Evolutionary conservation across 2,113 vertebrate species (phyloP).

Genomic region (Cinclus cinclus): DNA sequence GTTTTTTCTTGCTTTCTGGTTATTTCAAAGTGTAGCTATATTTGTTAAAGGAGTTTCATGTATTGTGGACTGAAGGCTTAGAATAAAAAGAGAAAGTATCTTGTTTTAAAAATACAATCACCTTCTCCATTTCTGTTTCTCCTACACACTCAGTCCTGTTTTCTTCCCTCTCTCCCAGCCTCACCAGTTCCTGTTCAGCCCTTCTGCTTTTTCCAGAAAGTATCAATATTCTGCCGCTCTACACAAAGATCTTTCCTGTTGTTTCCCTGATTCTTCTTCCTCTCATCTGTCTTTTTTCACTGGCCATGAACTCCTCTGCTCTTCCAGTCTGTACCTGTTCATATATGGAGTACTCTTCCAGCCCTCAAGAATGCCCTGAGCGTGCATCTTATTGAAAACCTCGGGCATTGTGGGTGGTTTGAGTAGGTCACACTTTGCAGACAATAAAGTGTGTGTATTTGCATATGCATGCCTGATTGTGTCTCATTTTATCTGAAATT

Average conservation of each 20-base stretch:
- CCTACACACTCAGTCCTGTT: neutral
- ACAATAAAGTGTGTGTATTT: neutral
- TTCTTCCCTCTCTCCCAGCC: neutral
- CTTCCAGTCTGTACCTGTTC: neutral
- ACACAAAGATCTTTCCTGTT: neutral
- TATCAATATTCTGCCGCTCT: neutral
- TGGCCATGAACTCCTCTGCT: neutral
- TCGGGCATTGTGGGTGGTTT: neutral
- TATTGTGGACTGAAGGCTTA: neutral
- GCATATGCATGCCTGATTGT: neutral
- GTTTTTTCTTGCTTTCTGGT: conserved; percentile 18
- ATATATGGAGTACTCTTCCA: neutral
- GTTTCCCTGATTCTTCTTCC: neutral
- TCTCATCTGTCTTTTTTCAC: neutral
- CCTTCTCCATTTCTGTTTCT: neutral
- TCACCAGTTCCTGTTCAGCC: neutral
- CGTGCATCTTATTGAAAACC: neutral
- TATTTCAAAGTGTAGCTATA: neutral
- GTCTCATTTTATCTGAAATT: conserved; percentile 30
- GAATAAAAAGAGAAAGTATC: neutral
- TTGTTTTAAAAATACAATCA: neutral
- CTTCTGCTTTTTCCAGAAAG: neutral
- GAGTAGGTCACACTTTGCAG: neutral
- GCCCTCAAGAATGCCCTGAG: neutral
- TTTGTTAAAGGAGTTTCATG: neutral